Percentiles rank a stretch among this genome's conserved stretches.
These are phyloP conservation scores for Bubalus kerabau DNA, from an alignment of 2,113 vertebrate species.

Conservation along the genomic window DNA sequence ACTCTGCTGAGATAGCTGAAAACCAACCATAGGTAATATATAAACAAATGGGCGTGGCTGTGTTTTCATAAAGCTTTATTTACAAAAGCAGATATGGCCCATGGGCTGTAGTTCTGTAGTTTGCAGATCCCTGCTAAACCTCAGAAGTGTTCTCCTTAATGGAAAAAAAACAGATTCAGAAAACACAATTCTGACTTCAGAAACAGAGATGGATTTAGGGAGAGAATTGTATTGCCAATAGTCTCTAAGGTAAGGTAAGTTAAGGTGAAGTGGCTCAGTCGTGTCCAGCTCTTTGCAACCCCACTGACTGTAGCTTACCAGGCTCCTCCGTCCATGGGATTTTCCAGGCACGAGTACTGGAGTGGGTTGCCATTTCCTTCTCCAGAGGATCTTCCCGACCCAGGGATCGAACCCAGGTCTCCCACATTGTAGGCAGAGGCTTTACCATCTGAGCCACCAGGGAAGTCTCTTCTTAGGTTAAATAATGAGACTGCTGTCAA, in stretches of 20 bases:
- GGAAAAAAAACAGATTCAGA: neutral
- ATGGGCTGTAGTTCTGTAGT: fast-evolving
- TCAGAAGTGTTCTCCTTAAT: neutral
- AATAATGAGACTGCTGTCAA: neutral
- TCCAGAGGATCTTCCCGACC: too few relatives aligned
- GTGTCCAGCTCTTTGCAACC: too few relatives aligned
- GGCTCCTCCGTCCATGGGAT: too few relatives aligned
- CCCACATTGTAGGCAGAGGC: too few relatives aligned
- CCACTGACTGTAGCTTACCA: too few relatives aligned
- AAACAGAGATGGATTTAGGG: neutral
- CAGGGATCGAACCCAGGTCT: too few relatives aligned
- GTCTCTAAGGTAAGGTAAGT: too few relatives aligned
- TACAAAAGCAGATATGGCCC: neutral
- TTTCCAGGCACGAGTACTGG: too few relatives aligned
- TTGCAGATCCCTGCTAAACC: neutral
- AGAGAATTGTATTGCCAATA: neutral
- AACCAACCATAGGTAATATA: neutral
- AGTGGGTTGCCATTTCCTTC: too few relatives aligned
- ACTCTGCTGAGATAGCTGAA: neutral
- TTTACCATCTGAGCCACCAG: too few relatives aligned
- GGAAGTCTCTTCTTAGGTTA: neutral
- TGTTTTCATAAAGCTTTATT: neutral
- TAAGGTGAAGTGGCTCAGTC: too few relatives aligned
- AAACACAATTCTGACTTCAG: neutral
- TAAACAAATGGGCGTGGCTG: neutral